Evolutionary conservation across 2,888 invertebrate genomes (phyloP), one percentile per base, ranked within the genome.

Genomic region (Stegophylla sp.): DNA sequence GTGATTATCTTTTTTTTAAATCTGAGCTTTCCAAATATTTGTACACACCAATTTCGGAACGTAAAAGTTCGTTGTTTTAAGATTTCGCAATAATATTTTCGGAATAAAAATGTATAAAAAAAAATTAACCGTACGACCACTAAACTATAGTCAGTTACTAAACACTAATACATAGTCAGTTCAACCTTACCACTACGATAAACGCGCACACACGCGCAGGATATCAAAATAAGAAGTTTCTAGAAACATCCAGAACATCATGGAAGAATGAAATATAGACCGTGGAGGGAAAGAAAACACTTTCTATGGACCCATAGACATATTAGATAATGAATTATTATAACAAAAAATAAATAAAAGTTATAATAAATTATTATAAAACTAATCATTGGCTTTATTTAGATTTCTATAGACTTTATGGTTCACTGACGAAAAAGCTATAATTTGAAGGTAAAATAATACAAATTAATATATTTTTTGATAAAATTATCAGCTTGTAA

Each of bases 211-310:
- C 17, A 67, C 43, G 45, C 43, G 13, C 61, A 63, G 56, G 48
- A 10, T 79, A 79, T 79, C 79, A 69, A 61, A 77, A 79, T 13
- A 34, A 79, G 79, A 79, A 79, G 17, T 17, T 79, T 79, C 79
- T 79, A 79, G 79, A 79, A 79, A 51, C 61, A 15, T 15, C 79
- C 71, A 79, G 79, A 79, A 71, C 13, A 41, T 0, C 26, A 23
- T 79, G 79, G 79, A 79, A 41, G 61, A 61, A 51, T 9, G 67
- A 71, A 61, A 17, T 0, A 17, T 0, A 0, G 0, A 17, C 7
- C 45, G 2, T 79, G 79, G 69, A 71, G 12, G 23, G 45, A 15
- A 26, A 67, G 15, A n/a, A n/a, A n/a, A n/a, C n/a, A n/a, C n/a
- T n/a, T n/a, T n/a, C n/a, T n/a, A n/a, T n/a, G n/a, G n/a, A n/a